Percentiles rank a stretch among this genome's conserved stretches.
Conservation (phyloP, 2,797 vertebrate species). For the Hephaestus fuliginosus region DNA sequence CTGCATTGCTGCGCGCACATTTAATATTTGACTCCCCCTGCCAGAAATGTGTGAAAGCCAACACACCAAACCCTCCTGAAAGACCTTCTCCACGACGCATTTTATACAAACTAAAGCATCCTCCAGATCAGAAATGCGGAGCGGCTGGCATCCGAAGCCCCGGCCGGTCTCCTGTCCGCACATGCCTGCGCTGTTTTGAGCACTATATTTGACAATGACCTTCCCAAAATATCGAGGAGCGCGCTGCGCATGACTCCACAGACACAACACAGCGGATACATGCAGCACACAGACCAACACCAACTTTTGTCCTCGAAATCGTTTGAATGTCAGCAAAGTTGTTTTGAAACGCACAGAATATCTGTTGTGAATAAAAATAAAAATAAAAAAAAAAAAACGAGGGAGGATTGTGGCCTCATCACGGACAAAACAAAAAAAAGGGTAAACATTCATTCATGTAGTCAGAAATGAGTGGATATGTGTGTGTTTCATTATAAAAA, state of each 20-base stretch:
- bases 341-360: neutral
- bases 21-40: conserved; percentile 6
- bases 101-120: conserved; percentile 1
- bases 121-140: conserved; percentile 23
- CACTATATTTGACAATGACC: conserved; percentile 84
- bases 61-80: neutral
- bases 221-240: conserved; percentile 79
- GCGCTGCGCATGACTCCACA: conserved; percentile 48
- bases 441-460: neutral
- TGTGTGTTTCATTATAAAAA: too few species aligned
- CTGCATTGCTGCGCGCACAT: conserved; percentile 40
- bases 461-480: neutral
- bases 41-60: neutral
- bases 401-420: neutral
- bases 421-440: neutral
- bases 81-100: neutral
- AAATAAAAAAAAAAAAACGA: too few species aligned
- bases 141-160: conserved; percentile 39
- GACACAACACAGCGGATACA: conserved; percentile 1
- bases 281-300: conserved; percentile 14
- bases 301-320: conserved; percentile 34
- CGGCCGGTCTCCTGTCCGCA: conserved; percentile 36
- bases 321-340: neutral
- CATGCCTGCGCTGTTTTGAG: conserved; percentile 66
- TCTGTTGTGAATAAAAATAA: neutral